A percentile compares a stretch with the other conserved stretches of the same genome.
These are phyloP conservation scores for Drosophila flavopinicola DNA, from an alignment of 2,888 invertebrate species.

Conservation along the genomic window DNA sequence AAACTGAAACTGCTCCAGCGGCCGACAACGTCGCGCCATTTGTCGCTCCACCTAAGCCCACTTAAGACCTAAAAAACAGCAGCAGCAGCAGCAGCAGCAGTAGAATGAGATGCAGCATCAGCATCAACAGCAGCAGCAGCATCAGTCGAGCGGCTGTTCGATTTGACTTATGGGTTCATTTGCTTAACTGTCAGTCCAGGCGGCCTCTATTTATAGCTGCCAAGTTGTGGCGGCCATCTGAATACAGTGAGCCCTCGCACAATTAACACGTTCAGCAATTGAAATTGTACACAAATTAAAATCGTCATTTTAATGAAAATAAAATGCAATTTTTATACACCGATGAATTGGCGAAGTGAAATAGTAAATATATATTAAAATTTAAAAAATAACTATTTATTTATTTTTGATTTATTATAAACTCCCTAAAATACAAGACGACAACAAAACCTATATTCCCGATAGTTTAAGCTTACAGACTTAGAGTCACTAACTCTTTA, in stretches of 20 bases:
- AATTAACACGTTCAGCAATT: background rate
- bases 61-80: slow-evolving; percentile 81
- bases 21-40: slow-evolving; percentile 68
- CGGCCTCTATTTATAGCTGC: slow-evolving; percentile 60
- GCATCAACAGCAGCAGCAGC: slow-evolving; percentile 4
- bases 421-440: no score
- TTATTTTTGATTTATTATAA: no score
- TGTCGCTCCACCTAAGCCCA: slow-evolving; percentile 79
- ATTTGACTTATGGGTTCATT: slow-evolving; percentile 83
- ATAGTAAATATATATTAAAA: no score
- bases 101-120: slow-evolving; percentile 11
- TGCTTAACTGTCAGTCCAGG: slow-evolving; percentile 62
- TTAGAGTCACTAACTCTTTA: no score
- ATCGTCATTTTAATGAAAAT: no score
- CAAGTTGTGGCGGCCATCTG: slow-evolving; percentile 17
- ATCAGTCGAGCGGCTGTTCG: slow-evolving; percentile 61
- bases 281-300: background rate
- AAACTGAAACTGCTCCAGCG: slow-evolving; percentile 73
- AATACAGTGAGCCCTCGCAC: background rate
- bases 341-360: no score
- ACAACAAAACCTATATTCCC: no score
- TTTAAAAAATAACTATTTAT: no score
- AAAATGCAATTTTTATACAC: no score
- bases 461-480: no score
- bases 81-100: slow-evolving; percentile 25